Evolutionary conservation across 2,888 invertebrate species (phyloP).

Genomic region (Halocaridina rubra): DNA sequence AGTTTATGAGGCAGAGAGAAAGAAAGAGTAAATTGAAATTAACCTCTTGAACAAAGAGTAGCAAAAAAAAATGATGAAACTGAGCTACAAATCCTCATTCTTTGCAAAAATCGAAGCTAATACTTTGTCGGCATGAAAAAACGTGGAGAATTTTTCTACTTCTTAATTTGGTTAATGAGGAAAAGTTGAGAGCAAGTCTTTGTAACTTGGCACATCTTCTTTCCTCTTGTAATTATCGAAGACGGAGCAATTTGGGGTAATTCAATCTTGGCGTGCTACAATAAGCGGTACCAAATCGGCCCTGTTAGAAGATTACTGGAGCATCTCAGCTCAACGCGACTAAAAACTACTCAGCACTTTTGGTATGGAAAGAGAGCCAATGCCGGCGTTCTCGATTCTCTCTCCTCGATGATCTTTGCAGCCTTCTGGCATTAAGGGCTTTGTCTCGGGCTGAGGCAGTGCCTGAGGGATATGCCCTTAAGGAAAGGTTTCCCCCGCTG

Average conservation of each 20-base stretch:
- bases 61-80: background rate
- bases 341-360: constrained; percentile 53
- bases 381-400: background rate
- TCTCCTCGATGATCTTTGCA: background rate
- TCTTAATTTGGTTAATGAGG: constrained; percentile 44
- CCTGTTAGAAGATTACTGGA: constrained; percentile 51
- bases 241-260: constrained; percentile 53
- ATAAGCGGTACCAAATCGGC: constrained; percentile 55
- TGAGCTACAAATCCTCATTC: background rate
- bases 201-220: constrained; percentile 51
- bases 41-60: too few species aligned
- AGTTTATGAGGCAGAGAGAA: constrained; percentile 4
- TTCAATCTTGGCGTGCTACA: constrained; percentile 61
- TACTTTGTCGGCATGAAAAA: background rate
- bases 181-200: constrained; percentile 32
- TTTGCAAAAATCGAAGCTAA: background rate
- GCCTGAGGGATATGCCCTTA: constrained; percentile 5
- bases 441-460: background rate
- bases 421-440: background rate
- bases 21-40: constrained; percentile 16
- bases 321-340: constrained; percentile 42
- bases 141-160: constrained; percentile 15
- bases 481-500: constrained; percentile 24
- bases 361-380: background rate
- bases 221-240: constrained; percentile 54